Evolutionary conservation across 2,888 invertebrate genomes (phyloP).

Genomic region (Antitype chi): DNA sequence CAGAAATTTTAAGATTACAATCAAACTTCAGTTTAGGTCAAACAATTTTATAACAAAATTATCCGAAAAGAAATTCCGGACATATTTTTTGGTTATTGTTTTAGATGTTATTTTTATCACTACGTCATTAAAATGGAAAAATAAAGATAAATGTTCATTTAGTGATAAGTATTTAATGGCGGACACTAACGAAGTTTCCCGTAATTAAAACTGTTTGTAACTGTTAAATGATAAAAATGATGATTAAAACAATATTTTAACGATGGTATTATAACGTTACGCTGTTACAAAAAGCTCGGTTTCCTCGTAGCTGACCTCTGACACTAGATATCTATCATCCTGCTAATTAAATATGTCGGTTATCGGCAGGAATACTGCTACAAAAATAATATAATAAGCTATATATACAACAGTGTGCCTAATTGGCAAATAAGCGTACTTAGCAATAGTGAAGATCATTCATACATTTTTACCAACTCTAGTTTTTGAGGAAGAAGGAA

Average conservation of each 20-base stretch:
- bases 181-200: constrained; percentile 82
- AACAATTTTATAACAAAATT: constrained; percentile 45
- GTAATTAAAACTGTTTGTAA: constrained; percentile 85
- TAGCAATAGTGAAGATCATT: neutral
- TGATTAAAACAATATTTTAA: constrained; percentile 79
- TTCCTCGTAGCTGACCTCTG: constrained; percentile 85
- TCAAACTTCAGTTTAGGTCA: constrained; percentile 59
- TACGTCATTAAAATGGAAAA: constrained; percentile 68
- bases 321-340: constrained; percentile 83
- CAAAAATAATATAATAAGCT: constrained; percentile 66
- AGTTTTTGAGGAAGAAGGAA: neutral
- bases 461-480: neutral
- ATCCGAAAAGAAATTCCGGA: constrained; percentile 39
- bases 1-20: constrained; percentile 64
- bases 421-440: constrained; percentile 50
- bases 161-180: constrained; percentile 81
- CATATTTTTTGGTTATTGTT: constrained; percentile 31
- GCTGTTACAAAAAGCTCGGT: constrained; percentile 70
- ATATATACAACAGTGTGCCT: constrained; percentile 35
- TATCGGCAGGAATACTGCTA: constrained; percentile 66
- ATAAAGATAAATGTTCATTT: constrained; percentile 77
- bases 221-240: constrained; percentile 81
- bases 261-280: constrained; percentile 73
- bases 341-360: constrained; percentile 79
- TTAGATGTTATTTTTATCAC: constrained; percentile 62